Conservation (phyloP, 2,113 vertebrate genomes). For the Odontesthes bonariensis region DNA sequence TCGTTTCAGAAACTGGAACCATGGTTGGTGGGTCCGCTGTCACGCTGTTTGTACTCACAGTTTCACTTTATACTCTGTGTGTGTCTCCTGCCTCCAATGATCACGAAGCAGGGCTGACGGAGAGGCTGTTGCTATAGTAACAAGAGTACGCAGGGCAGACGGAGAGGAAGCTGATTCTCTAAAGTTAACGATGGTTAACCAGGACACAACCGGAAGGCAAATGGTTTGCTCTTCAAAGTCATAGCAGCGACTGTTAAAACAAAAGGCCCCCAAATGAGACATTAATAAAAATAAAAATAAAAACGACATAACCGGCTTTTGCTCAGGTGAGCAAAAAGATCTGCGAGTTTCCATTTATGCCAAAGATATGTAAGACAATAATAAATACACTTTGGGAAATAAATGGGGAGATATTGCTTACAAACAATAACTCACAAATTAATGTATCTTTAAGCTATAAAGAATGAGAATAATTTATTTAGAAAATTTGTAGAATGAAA, state of each 20-base stretch:
- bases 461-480: too few species aligned
- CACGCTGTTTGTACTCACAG: background rate
- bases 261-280: background rate
- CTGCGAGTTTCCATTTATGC: too few species aligned
- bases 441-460: too few species aligned
- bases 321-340: too few species aligned
- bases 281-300: too few species aligned
- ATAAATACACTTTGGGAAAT: too few species aligned
- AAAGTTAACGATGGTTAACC: background rate
- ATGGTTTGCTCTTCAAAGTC: constrained; percentile 19
- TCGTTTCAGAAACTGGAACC: background rate
- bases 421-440: too few species aligned
- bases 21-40: background rate
- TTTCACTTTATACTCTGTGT: background rate
- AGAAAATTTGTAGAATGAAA: too few species aligned
- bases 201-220: background rate
- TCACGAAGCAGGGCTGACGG: constrained; percentile 11
- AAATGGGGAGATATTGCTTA: too few species aligned
- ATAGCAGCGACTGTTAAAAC: background rate
- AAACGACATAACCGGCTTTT: too few species aligned
- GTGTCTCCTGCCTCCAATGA: constrained; percentile 14
- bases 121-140: constrained; percentile 77
- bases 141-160: constrained; percentile 47
- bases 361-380: too few species aligned
- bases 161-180: background rate